Base-by-base conservation (phyloP, 2,888 invertebrate genomes). In the Melikaiella ostensackeni region DNA sequence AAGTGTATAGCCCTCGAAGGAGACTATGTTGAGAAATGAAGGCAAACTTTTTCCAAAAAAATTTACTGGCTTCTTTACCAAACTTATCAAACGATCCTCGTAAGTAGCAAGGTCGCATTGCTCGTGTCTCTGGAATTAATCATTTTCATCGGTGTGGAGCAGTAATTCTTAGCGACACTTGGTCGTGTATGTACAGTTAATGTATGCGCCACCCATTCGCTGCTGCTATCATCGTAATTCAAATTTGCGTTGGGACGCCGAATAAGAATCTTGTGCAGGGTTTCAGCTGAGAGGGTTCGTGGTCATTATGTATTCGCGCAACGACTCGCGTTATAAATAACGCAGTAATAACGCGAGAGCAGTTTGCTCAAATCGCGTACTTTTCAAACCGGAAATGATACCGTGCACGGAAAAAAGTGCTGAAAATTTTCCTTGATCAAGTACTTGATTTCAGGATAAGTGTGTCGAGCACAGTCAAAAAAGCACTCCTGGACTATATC, bases 261-360 rank as follows among this genome's bases (percentile, higher is more conserved):
- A 59, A 59, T 59, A 27, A 59, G 59, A 59, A 59, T 27, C 27
- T 16, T 59, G 59, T 59, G 59, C 59, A 11, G 16, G 16, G 59
- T 24, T 11, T 24, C 24, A 59, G 59, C 27, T 27, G 24, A 59
- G 59, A 27, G 59, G 27, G 59, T 27, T 11, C 59, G 59, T 16
- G 59, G 24, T 59, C 59, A 59, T 59, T 59, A 59, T 77, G 13
- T 73, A 38, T 38, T 50, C 74, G 77, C 75, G 77, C 66, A 73
- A 80, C 75, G 75, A 64, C 76, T 77, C 66, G 74, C 59, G 82
- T 82, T 80, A 87, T 86, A 85, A 85, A 87, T 88, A 62, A 57
- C 77, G 74, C 77, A 77, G 77, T 70, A 79, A 77, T 81, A 63
- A 55, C 74, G 76, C 75, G 78, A 75, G 74, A 77, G 57, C 33